A percentile compares a stretch with the other conserved stretches of the same genome.
phyloP scores from a whole-genome alignment of 1,140 invertebrate species.

The Drosophila guanche region DNA sequence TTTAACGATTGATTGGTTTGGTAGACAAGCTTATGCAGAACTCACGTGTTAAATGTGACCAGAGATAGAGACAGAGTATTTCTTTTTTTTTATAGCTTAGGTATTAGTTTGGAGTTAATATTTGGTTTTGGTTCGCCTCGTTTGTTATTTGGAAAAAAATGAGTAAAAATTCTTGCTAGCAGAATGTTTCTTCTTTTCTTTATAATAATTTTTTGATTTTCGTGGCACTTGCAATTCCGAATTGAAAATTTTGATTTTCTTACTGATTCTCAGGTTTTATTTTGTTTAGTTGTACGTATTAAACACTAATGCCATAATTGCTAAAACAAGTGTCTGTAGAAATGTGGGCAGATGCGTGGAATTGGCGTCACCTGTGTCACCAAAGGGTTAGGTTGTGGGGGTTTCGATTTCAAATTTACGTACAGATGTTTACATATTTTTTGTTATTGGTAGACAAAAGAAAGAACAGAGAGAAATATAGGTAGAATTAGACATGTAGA shows the following conservation, averaged over 20 bases:
- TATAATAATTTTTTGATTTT: conserved; percentile 59
- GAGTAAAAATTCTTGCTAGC: conserved; percentile 59
- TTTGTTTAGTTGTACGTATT: conserved; percentile 68
- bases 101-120: conserved; percentile 44
- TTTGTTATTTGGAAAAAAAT: conserved; percentile 61
- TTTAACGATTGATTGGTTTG: conserved; percentile 50
- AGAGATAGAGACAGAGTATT: conserved; percentile 30
- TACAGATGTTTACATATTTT: conserved; percentile 30
- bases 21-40: conserved; percentile 74
- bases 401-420: conserved; percentile 39
- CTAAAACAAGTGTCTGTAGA: conserved; percentile 77
- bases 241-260: conserved; percentile 54
- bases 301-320: conserved; percentile 71
- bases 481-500: conserved; percentile 68
- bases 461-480: conserved; percentile 72
- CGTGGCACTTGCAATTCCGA: conserved; percentile 71
- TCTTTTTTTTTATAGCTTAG: conserved; percentile 48
- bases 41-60: conserved; percentile 78
- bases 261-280: conserved; percentile 8
- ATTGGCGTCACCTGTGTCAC: conserved; percentile 75
- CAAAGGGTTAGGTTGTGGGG: conserved; percentile 11
- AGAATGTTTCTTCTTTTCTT: conserved; percentile 55
- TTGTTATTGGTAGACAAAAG: conserved; percentile 64
- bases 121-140: conserved; percentile 40
- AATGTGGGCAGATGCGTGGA: conserved; percentile 72